These are phyloP conservation scores for Nesoenas mayeri DNA, from an alignment of 2,113 vertebrate species.

Conservation along the genomic window DNA sequence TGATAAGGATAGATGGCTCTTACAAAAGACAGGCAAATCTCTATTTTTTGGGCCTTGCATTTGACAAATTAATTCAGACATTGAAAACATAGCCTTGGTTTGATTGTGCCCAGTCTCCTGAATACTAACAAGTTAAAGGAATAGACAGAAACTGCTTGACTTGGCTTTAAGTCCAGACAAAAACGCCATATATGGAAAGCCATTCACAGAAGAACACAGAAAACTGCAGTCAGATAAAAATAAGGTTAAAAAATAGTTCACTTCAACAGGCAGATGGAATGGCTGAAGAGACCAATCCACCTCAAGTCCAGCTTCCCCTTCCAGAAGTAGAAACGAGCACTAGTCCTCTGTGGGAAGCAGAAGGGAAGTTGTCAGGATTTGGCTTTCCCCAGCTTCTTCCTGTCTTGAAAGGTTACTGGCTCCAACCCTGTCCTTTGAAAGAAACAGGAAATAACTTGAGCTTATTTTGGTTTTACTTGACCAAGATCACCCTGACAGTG, in stretches of 20 bases:
- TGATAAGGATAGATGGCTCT: neutral
- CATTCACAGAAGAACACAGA: neutral
- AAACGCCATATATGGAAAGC: neutral
- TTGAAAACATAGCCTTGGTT: neutral
- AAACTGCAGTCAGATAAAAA: neutral
- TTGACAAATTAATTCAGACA: neutral
- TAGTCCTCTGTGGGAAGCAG: neutral
- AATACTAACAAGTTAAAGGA: slow-evolving; percentile 4
- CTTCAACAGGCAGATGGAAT: neutral
- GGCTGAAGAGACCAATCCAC: neutral
- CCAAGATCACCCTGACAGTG: neutral
- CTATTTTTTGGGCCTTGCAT: neutral
- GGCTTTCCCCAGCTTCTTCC: slow-evolving; percentile 37
- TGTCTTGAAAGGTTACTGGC: slow-evolving; percentile 39
- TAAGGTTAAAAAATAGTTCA: neutral
- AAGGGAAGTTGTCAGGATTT: slow-evolving; percentile 34
- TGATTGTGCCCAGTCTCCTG: neutral
- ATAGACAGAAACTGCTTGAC: neutral
- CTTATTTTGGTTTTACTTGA: slow-evolving; percentile 34
- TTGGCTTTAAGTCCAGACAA: neutral
- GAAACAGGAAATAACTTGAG: slow-evolving; percentile 47
- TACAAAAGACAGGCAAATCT: neutral
- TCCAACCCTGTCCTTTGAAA: slow-evolving; percentile 26
- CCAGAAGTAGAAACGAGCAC: neutral
- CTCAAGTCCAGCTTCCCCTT: neutral